These are phyloP conservation scores for Brienomyrus brachyistius DNA, from an alignment of 2,113 vertebrate genomes.

Conservation along the genomic window DNA sequence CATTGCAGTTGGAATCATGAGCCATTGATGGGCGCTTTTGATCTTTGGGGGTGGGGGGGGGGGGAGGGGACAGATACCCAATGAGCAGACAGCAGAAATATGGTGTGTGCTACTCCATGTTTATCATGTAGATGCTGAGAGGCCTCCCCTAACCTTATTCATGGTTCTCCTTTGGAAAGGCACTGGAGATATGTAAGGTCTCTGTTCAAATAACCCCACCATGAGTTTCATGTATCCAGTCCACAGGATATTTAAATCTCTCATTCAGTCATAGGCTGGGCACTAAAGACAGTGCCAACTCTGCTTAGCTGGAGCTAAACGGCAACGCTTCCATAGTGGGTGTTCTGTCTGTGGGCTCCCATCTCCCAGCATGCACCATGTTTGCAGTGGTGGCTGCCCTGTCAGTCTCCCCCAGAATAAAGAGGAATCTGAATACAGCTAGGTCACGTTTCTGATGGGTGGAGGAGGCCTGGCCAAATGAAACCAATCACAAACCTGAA, in stretches of 20 bases:
- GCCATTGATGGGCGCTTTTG: neutral
- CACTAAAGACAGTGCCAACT: neutral
- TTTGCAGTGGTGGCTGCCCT: neutral
- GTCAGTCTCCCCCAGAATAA: neutral
- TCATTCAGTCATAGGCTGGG: neutral
- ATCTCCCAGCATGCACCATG: slow-evolving; percentile 1
- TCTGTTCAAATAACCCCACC: neutral
- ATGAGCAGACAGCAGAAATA: neutral
- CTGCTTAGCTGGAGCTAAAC: neutral
- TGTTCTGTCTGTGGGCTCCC: neutral
- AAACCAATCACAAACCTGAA: neutral
- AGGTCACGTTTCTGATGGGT: neutral
- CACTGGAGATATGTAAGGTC: neutral
- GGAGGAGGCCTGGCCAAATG: neutral
- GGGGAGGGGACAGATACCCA: too few species aligned
- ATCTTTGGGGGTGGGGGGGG: neutral
- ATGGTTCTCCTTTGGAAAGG: neutral
- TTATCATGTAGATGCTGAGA: neutral
- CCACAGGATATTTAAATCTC: neutral
- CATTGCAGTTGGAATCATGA: neutral
- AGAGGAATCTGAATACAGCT: neutral
- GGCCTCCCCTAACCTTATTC: neutral
- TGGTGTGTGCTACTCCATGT: neutral
- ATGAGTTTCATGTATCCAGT: neutral
- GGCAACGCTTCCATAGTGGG: neutral